A percentile compares a stretch with the other conserved stretches of the same genome.
These are phyloP conservation scores for Danionella dracula DNA, from an alignment of 2,797 vertebrate species.

Conservation along the genomic window DNA sequence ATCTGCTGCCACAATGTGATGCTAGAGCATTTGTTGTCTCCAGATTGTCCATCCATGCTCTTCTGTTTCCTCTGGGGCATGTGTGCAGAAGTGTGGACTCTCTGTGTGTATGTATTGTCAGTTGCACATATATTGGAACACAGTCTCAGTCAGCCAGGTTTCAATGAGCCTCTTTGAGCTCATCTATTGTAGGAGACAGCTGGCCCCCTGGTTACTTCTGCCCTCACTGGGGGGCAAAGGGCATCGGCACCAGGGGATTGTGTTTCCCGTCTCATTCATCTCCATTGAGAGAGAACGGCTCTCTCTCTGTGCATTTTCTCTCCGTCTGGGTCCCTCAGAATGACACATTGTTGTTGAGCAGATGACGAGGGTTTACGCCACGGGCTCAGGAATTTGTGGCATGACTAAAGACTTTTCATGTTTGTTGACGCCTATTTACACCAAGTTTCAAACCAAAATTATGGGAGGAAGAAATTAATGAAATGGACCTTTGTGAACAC, in stretches of 20 bases:
- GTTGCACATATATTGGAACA: slow-evolving; percentile 54
- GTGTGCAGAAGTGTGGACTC: slow-evolving; percentile 19
- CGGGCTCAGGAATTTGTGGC: slow-evolving; percentile 28
- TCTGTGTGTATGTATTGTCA: slow-evolving; percentile 55
- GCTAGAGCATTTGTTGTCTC: slow-evolving; percentile 22
- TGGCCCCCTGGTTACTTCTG: slow-evolving; percentile 71
- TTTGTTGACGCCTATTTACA: not conserved
- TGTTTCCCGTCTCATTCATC: slow-evolving; percentile 62
- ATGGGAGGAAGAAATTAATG: not conserved
- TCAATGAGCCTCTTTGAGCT: slow-evolving; percentile 68
- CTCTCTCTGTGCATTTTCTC: slow-evolving; percentile 42
- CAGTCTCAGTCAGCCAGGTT: slow-evolving; percentile 53
- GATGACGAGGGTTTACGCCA: slow-evolving; percentile 37
- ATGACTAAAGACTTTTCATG: slow-evolving; percentile 26
- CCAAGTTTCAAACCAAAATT: not conserved
- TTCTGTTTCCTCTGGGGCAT: slow-evolving; percentile 27
- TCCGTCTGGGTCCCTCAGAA: slow-evolving; percentile 32
- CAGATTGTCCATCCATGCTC: slow-evolving; percentile 19
- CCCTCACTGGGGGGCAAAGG: slow-evolving; percentile 61
- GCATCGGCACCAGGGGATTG: slow-evolving; percentile 69
- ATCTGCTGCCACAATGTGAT: slow-evolving; percentile 21
- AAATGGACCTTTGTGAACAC: not conserved
- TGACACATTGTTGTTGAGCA: slow-evolving; percentile 42
- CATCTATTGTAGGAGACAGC: slow-evolving; percentile 73
- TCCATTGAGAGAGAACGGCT: slow-evolving; percentile 52